Evolutionary conservation across 2,797 vertebrate species (phyloP).

Genomic region (Parambassis ranga): DNA sequence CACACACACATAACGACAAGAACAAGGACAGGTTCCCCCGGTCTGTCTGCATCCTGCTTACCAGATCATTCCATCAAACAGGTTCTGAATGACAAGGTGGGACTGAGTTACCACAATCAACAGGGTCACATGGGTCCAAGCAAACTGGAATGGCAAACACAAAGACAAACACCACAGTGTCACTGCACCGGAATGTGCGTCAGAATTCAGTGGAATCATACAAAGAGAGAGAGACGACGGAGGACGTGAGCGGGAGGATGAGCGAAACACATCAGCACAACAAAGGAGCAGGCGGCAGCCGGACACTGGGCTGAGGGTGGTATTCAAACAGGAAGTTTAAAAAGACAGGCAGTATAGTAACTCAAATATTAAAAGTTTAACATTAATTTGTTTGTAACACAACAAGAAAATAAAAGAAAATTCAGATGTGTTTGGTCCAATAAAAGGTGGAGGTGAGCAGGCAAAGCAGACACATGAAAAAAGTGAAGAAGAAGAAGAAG

Average conservation of each 20-base stretch:
- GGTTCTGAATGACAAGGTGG: slow-evolving; percentile 99
- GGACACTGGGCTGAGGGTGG: no score
- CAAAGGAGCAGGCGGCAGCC: no score
- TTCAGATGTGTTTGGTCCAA: rapidly evolving
- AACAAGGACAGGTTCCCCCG: slow-evolving; percentile 20
- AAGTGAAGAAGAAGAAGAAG: neutral
- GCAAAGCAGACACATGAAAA: neutral
- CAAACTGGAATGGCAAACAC: slow-evolving; percentile 91
- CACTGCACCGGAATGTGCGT: slow-evolving; percentile 56
- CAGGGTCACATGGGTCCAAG: slow-evolving; percentile 99
- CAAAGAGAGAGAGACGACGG: neutral
- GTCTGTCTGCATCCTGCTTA: slow-evolving; percentile 79
- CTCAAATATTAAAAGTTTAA: no score
- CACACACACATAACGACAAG: slow-evolving; percentile 1
- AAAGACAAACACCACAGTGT: slow-evolving; percentile 64
- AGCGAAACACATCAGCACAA: no score
- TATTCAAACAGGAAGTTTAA: no score
- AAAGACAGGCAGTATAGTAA: no score
- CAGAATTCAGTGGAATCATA: slow-evolving; percentile 8
- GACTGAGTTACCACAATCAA: slow-evolving; percentile 99
- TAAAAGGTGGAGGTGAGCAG: neutral
- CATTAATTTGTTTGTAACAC: neutral
- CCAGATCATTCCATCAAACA: slow-evolving; percentile 99
- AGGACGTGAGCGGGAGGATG: neutral
- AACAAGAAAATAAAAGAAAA: rapidly evolving